phyloP scores from a whole-genome alignment of 2,888 invertebrate species.

The Dryococelus australis region DNA sequence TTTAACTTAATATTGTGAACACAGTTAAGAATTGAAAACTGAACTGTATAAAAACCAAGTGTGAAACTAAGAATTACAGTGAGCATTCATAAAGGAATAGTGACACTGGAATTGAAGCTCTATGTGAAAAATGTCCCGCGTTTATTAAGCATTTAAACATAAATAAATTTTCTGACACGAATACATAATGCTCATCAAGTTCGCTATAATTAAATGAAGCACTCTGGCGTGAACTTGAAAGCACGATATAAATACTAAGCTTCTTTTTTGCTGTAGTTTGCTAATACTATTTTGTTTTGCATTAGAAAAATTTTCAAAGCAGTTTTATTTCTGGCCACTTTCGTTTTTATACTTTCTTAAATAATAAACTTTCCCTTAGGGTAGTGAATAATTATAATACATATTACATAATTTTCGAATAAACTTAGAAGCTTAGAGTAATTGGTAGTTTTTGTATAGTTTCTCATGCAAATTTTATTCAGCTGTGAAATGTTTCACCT shows the following conservation, averaged over 20 bases:
- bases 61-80: not conserved
- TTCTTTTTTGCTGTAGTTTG: not conserved
- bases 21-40: not conserved
- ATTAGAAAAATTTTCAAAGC: not conserved
- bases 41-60: not conserved
- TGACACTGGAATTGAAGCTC: no score
- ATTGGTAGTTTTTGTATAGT: no score
- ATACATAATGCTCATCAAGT: not conserved
- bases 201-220: not conserved
- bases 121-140: no score
- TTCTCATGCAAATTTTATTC: no score
- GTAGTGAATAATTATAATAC: no score
- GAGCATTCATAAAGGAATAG: not conserved
- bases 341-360: no score
- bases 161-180: no score
- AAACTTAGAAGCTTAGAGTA: no score
- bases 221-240: not conserved
- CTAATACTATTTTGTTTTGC: not conserved
- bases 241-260: conserved; percentile 8
- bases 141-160: no score
- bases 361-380: no score
- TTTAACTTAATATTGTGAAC: not conserved
- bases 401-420: no score
- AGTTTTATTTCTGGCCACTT: not conserved
- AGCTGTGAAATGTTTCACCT: no score